A percentile compares a stretch with the other conserved stretches of the same genome.
These are phyloP conservation scores for Tetrax tetrax DNA, from an alignment of 2,113 vertebrate genomes.

Conservation along the genomic window DNA sequence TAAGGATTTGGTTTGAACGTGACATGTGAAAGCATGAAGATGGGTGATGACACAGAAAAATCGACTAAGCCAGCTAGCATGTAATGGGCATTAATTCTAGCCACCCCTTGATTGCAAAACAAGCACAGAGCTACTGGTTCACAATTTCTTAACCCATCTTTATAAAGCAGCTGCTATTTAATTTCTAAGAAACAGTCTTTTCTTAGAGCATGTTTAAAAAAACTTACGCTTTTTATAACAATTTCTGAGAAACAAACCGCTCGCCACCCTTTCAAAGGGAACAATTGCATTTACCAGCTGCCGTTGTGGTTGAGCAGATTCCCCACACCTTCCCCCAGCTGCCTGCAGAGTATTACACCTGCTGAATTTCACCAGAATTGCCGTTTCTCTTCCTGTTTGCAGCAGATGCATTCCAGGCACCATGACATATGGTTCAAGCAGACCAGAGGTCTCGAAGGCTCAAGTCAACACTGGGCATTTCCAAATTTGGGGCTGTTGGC, in stretches of 20 bases:
- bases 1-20: slow-evolving; percentile 56
- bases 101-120: neutral
- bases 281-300: neutral
- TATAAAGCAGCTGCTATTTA: neutral
- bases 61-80: neutral
- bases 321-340: neutral
- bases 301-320: neutral
- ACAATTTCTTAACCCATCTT: neutral
- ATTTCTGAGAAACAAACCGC: neutral
- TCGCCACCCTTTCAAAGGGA: neutral
- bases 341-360: neutral
- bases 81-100: slow-evolving; percentile 31
- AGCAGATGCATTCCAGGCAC: neutral
- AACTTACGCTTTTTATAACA: neutral
- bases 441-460: neutral
- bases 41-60: slow-evolving; percentile 33
- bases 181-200: neutral
- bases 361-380: neutral
- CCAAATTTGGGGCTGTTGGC: slow-evolving; percentile 8
- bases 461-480: neutral
- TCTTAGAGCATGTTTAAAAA: neutral
- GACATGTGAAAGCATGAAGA: slow-evolving; percentile 1
- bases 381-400: neutral
- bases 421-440: neutral
- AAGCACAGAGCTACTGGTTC: neutral